Percentiles rank a stretch among this genome's conserved stretches.
These are phyloP conservation scores for Dicrurus megarhynchus DNA, from an alignment of 2,113 vertebrate species.

Conservation along the genomic window DNA sequence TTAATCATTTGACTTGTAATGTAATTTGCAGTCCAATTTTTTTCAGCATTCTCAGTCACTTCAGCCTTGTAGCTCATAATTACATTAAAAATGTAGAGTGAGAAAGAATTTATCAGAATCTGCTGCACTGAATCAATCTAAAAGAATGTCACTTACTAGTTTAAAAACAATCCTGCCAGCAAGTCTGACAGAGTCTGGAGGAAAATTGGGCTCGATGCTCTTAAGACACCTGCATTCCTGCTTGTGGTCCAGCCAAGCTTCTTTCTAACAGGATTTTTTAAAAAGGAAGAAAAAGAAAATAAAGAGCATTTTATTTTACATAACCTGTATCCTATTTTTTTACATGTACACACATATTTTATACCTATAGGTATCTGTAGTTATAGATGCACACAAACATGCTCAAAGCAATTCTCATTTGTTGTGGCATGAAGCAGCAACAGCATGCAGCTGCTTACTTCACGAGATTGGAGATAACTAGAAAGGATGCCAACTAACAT, in stretches of 20 bases:
- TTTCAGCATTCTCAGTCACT: background rate
- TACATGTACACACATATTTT: background rate
- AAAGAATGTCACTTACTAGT: conserved; percentile 75
- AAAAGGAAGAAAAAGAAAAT: background rate
- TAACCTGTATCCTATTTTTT: background rate
- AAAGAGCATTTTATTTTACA: background rate
- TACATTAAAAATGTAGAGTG: conserved; percentile 16
- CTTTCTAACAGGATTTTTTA: conserved; percentile 74
- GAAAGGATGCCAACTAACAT: background rate
- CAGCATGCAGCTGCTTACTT: background rate
- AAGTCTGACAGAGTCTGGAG: conserved; percentile 90
- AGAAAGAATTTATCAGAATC: background rate
- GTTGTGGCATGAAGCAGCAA: background rate
- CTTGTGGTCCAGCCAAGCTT: conserved; percentile 88
- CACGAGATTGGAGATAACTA: background rate
- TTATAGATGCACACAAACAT: background rate
- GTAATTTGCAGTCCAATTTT: background rate
- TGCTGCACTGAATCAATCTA: background rate
- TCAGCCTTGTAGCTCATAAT: background rate
- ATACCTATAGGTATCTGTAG: background rate
- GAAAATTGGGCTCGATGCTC: conserved; percentile 79
- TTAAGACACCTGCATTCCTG: conserved; percentile 87
- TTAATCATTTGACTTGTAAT: background rate
- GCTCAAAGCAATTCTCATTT: background rate
- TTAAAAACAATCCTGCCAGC: conserved; percentile 86